Evolutionary conservation across 2,888 invertebrate species (phyloP).

Genomic region (Pyrochroa serraticornis): DNA sequence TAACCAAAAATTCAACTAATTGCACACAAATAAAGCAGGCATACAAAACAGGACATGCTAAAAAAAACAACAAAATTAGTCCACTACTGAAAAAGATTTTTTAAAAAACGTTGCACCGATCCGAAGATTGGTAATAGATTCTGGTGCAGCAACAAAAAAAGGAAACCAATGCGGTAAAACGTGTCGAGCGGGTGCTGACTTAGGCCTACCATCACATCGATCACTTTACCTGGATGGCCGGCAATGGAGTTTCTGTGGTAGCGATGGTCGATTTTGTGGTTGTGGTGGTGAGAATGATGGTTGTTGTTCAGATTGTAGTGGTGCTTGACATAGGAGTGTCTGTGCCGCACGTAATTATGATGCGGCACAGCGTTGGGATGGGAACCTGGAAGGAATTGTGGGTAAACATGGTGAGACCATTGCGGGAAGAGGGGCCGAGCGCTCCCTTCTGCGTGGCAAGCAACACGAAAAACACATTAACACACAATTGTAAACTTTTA

Average conservation of each 20-base stretch:
- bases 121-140: background rate
- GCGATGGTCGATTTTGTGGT: constrained; percentile 64
- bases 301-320: constrained; percentile 67
- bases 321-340: constrained; percentile 61
- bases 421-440: constrained; percentile 89
- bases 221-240: constrained; percentile 63
- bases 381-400: constrained; percentile 90
- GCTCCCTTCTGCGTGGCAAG: constrained; percentile 58
- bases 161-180: background rate
- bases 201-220: too few relatives aligned
- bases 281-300: constrained; percentile 66
- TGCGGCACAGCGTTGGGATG: constrained; percentile 74
- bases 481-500: constrained; percentile 5
- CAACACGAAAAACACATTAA: constrained; percentile 28
- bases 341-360: constrained; percentile 55
- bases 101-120: too few relatives aligned
- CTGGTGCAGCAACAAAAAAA: background rate
- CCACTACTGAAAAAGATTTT: too few relatives aligned
- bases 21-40: constrained; percentile 3
- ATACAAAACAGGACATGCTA: background rate
- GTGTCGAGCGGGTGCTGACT: constrained; percentile 6
- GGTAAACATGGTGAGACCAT: constrained; percentile 95
- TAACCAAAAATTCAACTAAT: background rate
- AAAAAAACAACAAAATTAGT: background rate
- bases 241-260: constrained; percentile 67